These are phyloP conservation scores for Dinomys branickii DNA, from an alignment of 2,113 vertebrate genomes.

Conservation along the genomic window DNA sequence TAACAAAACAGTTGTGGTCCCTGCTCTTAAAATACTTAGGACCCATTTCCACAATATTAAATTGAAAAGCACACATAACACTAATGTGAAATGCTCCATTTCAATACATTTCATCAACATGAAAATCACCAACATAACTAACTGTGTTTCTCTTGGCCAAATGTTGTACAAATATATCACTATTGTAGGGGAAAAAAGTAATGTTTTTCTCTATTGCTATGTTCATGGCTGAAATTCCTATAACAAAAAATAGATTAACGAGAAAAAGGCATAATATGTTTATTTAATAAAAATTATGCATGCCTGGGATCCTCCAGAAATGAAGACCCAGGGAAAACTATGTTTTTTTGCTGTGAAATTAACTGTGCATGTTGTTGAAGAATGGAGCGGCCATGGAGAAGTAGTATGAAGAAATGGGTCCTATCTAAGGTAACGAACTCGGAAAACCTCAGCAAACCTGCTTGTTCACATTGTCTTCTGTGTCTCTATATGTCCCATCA, in stretches of 20 bases:
- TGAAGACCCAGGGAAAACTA: neutral
- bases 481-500: neutral
- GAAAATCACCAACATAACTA: neutral
- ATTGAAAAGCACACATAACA: conserved; percentile 23
- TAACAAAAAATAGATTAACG: neutral
- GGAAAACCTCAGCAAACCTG: neutral
- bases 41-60: conserved; percentile 23
- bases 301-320: neutral
- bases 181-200: neutral
- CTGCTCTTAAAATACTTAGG: conserved; percentile 25
- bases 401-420: neutral
- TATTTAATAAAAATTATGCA: neutral
- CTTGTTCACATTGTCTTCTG: neutral
- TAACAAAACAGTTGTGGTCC: neutral
- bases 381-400: neutral
- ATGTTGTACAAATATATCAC: neutral
- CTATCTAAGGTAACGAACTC: neutral
- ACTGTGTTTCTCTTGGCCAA: neutral
- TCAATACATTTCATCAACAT: conserved; percentile 19
- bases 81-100: conserved; percentile 5
- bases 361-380: neutral
- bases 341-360: neutral
- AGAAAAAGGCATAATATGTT: neutral
- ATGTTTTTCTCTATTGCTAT: neutral
- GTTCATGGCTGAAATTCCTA: neutral